A percentile compares a stretch with the other conserved stretches of the same genome.
Conservation (phyloP, 2,797 vertebrate genomes). For the Rhyacichthys aspro region DNA sequence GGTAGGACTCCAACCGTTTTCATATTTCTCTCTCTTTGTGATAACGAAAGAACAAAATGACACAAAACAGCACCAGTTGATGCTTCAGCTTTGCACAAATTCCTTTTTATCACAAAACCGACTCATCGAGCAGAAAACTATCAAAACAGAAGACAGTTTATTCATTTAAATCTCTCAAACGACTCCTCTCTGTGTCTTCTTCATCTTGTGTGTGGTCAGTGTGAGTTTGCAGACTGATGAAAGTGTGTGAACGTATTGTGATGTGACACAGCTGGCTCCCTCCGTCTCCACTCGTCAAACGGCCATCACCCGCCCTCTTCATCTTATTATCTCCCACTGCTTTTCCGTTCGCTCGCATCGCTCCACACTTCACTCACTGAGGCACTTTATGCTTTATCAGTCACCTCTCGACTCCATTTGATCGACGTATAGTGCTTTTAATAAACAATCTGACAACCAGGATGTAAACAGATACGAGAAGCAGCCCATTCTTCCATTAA, state of each 20-base stretch:
- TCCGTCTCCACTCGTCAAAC: constrained; percentile 35
- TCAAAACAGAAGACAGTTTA: no score
- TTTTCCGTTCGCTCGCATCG: constrained; percentile 26
- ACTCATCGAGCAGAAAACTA: no score
- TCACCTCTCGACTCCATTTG: no score
- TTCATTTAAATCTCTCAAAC: no score
- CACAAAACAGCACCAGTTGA: no score
- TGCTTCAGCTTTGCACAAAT: background rate
- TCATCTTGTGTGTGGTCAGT: constrained; percentile 5
- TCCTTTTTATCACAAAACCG: no score
- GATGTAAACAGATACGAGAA: no score
- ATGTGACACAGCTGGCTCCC: constrained; percentile 42
- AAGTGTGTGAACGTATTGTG: constrained; percentile 26
- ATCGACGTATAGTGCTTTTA: no score
- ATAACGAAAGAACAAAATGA: no score
- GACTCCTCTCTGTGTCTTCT: no score
- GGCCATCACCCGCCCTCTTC: constrained; percentile 55
- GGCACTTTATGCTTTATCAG: background rate
- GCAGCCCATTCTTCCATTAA: no score
- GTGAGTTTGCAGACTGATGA: constrained; percentile 24
- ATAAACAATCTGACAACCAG: no score
- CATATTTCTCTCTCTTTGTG: background rate
- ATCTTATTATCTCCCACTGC: constrained; percentile 35
- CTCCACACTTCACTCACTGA: constrained; percentile 8
- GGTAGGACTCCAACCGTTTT: constrained; percentile 72